Conservation (phyloP, 2,797 vertebrate species). For the Poeciliopsis presidionis region DNA sequence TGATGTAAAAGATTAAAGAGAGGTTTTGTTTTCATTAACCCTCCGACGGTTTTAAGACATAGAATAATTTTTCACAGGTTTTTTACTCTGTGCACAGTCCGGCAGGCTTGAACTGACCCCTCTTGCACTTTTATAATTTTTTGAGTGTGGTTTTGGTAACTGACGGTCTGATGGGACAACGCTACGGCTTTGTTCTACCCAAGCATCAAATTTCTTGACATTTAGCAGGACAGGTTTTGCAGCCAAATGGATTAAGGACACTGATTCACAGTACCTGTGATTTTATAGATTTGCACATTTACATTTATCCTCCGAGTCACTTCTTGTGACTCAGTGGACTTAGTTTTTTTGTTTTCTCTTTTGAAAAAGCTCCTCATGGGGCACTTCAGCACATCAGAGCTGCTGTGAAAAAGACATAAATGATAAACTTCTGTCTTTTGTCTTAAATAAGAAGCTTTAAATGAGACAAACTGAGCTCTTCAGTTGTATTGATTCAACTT, state of each 20-base stretch:
- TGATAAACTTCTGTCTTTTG: not conserved
- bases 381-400: constrained; percentile 2
- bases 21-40: not conserved
- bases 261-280: not conserved
- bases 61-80: no score
- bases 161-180: no score
- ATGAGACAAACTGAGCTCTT: constrained; percentile 5
- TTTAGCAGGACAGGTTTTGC: not conserved
- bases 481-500: not conserved
- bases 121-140: no score
- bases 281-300: constrained; percentile 39
- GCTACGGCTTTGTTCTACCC: not conserved
- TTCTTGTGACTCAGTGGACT: constrained; percentile 11
- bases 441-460: constrained; percentile 15
- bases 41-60: no score
- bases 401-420: constrained; percentile 7
- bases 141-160: not conserved
- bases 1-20: not conserved
- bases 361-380: constrained; percentile 6
- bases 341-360: constrained; percentile 11
- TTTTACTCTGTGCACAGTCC: no score
- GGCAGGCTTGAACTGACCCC: no score
- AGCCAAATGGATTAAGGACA: not conserved
- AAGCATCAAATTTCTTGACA: not conserved
- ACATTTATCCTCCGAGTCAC: constrained; percentile 33